Evolutionary conservation across 2,888 invertebrate genomes (phyloP).

Genomic region (Metellina segmentata): DNA sequence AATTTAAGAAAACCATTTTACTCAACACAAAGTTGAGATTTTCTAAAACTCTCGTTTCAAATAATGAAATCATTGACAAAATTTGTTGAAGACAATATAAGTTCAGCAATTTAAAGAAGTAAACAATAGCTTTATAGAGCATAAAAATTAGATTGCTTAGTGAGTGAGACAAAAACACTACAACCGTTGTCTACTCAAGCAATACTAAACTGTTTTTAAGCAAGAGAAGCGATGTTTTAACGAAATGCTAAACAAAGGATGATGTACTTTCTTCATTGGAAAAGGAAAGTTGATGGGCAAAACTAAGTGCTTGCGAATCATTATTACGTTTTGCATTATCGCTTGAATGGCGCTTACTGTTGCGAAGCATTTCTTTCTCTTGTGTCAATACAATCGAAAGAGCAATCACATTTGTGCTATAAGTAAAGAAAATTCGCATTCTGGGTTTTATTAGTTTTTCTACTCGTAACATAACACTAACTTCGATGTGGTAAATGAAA

Average conservation of each 20-base stretch:
- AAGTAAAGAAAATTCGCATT: constrained; percentile 2
- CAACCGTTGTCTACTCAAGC: too few relatives aligned
- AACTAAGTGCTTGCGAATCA: constrained; percentile 40
- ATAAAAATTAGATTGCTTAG: neutral
- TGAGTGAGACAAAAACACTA: neutral
- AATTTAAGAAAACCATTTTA: too few relatives aligned
- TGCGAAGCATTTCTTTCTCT: constrained; percentile 7
- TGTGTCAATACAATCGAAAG: constrained; percentile 12
- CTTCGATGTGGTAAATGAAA: neutral
- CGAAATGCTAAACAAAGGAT: neutral
- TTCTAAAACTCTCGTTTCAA: too few relatives aligned
- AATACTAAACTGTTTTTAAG: too few relatives aligned
- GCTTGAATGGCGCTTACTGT: constrained; percentile 38
- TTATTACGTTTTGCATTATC: constrained; percentile 20
- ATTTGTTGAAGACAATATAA: too few relatives aligned
- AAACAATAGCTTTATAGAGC: too few relatives aligned
- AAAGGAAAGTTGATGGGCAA: constrained; percentile 19
- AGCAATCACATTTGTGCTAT: neutral
- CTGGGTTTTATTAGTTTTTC: constrained; percentile 6
- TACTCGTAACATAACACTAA: neutral
- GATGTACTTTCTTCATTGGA: neutral
- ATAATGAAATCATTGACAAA: too few relatives aligned
- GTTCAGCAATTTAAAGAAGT: too few relatives aligned
- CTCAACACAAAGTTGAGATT: too few relatives aligned
- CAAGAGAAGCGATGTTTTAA: neutral